These are phyloP conservation scores for Pygocentrus nattereri DNA, from an alignment of 2,797 vertebrate genomes.

Conservation along the genomic window DNA sequence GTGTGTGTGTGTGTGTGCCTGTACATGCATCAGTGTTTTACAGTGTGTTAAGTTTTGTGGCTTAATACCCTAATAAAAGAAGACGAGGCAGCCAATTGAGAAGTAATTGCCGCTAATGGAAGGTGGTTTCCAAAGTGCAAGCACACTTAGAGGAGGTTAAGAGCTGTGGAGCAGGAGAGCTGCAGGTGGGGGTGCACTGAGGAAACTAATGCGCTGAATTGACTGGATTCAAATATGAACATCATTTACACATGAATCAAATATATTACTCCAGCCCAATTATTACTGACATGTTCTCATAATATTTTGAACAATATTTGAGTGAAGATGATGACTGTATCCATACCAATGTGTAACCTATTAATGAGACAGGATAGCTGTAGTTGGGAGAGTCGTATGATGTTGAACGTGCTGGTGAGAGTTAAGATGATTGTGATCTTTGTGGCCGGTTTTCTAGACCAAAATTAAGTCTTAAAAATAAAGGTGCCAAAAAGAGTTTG, in stretches of 20 bases:
- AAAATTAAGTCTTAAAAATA: too few relatives aligned
- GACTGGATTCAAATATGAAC: neutral
- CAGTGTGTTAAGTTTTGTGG: constrained; percentile 23
- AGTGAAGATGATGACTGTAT: too few relatives aligned
- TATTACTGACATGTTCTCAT: too few relatives aligned
- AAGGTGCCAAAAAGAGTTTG: too few relatives aligned
- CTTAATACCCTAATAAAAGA: constrained; percentile 53
- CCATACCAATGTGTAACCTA: too few relatives aligned
- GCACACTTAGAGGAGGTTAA: constrained; percentile 21
- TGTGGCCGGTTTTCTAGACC: too few relatives aligned
- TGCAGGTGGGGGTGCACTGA: neutral
- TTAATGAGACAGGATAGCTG: too few relatives aligned
- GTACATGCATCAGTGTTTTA: constrained; percentile 12
- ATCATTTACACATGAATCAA: neutral
- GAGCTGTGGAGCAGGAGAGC: neutral
- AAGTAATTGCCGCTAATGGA: constrained; percentile 58
- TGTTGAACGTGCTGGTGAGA: too few relatives aligned
- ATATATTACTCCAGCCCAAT: neutral
- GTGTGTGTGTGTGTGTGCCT: constrained; percentile 11
- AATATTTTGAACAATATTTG: too few relatives aligned
- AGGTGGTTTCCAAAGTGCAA: constrained; percentile 38
- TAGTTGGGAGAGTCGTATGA: too few relatives aligned
- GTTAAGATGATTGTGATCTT: too few relatives aligned
- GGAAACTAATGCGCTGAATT: neutral
- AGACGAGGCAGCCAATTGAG: constrained; percentile 39